These are phyloP conservation scores for Tokudaia muenninki DNA, from an alignment of 2,797 vertebrate genomes.

Conservation along the genomic window DNA sequence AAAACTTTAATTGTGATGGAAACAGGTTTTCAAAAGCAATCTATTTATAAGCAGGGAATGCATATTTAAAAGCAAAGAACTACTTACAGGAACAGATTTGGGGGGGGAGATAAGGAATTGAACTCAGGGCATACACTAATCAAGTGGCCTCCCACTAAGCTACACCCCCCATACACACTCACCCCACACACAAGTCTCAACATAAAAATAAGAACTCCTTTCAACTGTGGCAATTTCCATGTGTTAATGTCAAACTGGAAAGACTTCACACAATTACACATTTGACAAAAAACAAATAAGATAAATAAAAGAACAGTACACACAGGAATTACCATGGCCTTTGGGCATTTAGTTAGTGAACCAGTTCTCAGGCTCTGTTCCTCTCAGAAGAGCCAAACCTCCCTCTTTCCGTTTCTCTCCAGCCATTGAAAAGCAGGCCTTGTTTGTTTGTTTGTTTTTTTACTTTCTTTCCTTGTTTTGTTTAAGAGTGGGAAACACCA, in stretches of 20 bases:
- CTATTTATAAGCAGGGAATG: constrained; percentile 48
- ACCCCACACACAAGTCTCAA: background rate
- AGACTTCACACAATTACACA: constrained; percentile 51
- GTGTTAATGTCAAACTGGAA: constrained; percentile 59
- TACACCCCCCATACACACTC: background rate
- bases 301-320: background rate
- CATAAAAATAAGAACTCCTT: constrained; percentile 52
- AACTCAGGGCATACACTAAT: background rate
- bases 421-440: constrained; percentile 35
- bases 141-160: background rate
- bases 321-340: constrained; percentile 41
- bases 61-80: constrained; percentile 52
- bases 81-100: constrained; percentile 1
- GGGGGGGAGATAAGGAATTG: background rate
- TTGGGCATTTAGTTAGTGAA: constrained; percentile 14
- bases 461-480: background rate
- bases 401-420: constrained; percentile 43
- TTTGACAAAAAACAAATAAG: constrained; percentile 30
- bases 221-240: constrained; percentile 56
- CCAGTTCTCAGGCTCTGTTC: constrained; percentile 33
- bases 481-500: constrained; percentile 54
- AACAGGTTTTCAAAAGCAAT: constrained; percentile 61
- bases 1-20: constrained; percentile 46
- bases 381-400: constrained; percentile 38
- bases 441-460: background rate